A percentile compares a stretch with the other conserved stretches of the same genome.
These are phyloP conservation scores for Garrulus glandarius DNA, from an alignment of 2,797 vertebrate genomes.

Conservation along the genomic window DNA sequence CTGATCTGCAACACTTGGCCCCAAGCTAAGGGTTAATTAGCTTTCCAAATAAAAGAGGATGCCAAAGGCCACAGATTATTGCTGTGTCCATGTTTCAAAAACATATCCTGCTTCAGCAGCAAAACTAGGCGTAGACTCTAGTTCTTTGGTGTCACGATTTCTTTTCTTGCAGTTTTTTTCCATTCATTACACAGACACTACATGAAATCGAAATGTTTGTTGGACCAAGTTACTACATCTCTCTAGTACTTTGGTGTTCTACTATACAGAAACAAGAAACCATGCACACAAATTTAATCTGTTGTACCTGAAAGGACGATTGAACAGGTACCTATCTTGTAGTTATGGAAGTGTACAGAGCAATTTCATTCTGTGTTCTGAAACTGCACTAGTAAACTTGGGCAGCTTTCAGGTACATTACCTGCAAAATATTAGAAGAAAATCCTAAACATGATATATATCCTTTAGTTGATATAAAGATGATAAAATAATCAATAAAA, in stretches of 20 bases:
- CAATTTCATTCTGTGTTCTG: constrained; percentile 30
- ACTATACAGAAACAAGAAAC: constrained; percentile 61
- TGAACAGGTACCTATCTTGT: constrained; percentile 46
- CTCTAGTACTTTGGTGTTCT: constrained; percentile 44
- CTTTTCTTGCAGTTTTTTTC: constrained; percentile 37
- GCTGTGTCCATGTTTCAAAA: background rate
- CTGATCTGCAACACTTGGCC: background rate
- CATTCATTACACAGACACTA: constrained; percentile 61
- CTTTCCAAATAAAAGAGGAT: background rate
- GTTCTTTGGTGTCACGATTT: constrained; percentile 60
- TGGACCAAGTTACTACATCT: constrained; percentile 60
- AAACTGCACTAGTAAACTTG: constrained; percentile 54
- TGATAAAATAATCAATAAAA: constrained; percentile 64
- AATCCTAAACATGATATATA: constrained; percentile 58
- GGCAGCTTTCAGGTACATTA: constrained; percentile 45
- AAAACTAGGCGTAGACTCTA: constrained; percentile 58
- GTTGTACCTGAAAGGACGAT: constrained; percentile 43
- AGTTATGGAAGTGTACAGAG: constrained; percentile 37
- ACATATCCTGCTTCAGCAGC: background rate
- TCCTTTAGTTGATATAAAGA: constrained; percentile 58
- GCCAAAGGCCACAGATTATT: background rate
- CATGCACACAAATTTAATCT: constrained; percentile 59
- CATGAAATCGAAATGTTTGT: constrained; percentile 61
- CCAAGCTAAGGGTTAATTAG: background rate
- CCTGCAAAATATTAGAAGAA: constrained; percentile 57